phyloP scores from a whole-genome alignment of 2,113 vertebrate genomes.

The Bos indicus region DNA sequence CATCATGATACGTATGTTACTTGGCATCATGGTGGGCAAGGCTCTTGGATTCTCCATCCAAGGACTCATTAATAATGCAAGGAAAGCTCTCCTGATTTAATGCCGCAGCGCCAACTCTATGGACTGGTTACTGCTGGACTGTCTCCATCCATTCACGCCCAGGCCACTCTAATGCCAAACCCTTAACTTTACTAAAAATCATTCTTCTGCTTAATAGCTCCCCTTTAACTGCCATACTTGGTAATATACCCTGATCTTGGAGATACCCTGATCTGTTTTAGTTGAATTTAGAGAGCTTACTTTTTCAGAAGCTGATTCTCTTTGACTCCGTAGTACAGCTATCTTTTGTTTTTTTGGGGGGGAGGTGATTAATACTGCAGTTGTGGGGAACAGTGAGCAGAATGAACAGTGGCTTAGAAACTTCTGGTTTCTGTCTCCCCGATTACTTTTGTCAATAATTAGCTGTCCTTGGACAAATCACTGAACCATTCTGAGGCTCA shows the following conservation, averaged over 20 bases:
- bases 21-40: conserved; percentile 23
- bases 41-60: conserved; percentile 10
- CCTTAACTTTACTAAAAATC: conserved; percentile 42
- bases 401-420: neutral
- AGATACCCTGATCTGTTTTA: conserved; percentile 27
- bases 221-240: conserved; percentile 41
- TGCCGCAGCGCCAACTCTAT: neutral
- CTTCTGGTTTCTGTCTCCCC: neutral
- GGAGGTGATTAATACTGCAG: neutral
- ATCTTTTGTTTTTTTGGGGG: neutral
- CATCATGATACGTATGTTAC: neutral
- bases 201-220: conserved; percentile 15
- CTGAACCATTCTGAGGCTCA: neutral
- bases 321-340: neutral
- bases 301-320: conserved; percentile 14
- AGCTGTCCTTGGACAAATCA: neutral
- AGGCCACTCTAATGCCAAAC: conserved; percentile 56
- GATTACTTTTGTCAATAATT: neutral
- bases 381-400: neutral
- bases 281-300: conserved; percentile 54
- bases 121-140: conserved; percentile 63
- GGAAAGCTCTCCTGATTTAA: neutral
- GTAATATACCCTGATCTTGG: neutral
- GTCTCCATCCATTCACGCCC: conserved; percentile 65
- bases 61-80: conserved; percentile 37